phyloP scores from a whole-genome alignment of 2,113 vertebrate species.

The Ctenodactylus gundi region DNA sequence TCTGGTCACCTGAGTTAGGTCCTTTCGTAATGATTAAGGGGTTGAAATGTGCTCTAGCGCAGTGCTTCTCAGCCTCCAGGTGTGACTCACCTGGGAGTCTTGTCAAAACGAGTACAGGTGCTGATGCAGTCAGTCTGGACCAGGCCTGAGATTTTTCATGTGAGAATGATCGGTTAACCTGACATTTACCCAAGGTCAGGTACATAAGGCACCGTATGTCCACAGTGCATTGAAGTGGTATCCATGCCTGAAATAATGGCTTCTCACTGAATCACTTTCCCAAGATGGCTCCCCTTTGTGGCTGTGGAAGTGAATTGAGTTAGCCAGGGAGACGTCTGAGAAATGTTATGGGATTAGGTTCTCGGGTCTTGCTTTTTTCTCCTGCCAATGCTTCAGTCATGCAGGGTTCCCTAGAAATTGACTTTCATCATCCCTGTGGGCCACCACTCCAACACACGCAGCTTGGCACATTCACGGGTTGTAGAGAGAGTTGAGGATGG shows the following conservation, averaged over 20 bases:
- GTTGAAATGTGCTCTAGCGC: background rate
- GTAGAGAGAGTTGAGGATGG: too few relatives aligned
- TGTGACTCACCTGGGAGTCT: background rate
- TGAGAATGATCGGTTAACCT: background rate
- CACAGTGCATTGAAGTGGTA: background rate
- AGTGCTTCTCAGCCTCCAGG: background rate
- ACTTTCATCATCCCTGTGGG: background rate
- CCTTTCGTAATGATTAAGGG: background rate
- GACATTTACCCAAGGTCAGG: background rate
- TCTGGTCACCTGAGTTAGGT: background rate
- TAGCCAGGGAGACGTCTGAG: background rate
- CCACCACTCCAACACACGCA: background rate
- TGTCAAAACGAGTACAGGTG: background rate
- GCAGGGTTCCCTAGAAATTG: background rate
- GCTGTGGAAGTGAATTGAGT: background rate
- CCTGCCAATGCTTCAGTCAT: background rate
- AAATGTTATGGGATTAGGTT: background rate
- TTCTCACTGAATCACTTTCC: background rate
- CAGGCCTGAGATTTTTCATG: background rate
- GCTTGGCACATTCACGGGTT: background rate
- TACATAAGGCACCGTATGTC: background rate
- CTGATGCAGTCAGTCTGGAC: background rate
- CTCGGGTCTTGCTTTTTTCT: background rate
- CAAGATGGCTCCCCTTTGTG: background rate
- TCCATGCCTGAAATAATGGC: background rate